Base-by-base conservation (phyloP, 2,888 invertebrate genomes). In the Macaria liturata region DNA sequence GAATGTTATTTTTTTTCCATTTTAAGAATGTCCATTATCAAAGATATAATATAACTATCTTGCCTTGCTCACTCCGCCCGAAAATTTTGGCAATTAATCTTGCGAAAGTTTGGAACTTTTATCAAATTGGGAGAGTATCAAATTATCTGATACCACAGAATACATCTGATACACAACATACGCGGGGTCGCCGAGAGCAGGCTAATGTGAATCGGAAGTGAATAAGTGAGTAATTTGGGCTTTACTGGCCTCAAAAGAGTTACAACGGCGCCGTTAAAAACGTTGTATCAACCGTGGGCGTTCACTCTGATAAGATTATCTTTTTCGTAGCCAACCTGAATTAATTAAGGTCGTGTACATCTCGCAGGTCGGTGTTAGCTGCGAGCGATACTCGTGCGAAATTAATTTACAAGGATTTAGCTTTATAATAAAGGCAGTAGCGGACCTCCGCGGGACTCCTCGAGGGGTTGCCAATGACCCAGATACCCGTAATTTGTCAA, bases 301-400 rank as follows among this genome's bases (percentile, higher is more conserved):
- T 65, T 31, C 46, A 45, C 43, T 51, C 64, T 54, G 59, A 61
- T 59, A 70, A 71, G 54, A 72, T 75, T 78, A 78, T 76, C 70
- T 76, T 79, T 48, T 76, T 72, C 61, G 62, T 71, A 72, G 61
- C 64, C 59, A 61, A 70, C 65, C 64, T 69, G 68, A 73, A 78
- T 75, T 80, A 79, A 77, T 83, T 78, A 73, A 65, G 67, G 64
- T 57, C 64, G 62, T 70, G 70, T 75, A 78, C 69, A 79, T 73
- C 62, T 64, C 64, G 59, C 63, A 76, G 79, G 77, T 75, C 76
- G 66, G 66, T 73, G 70, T 75, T 73, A 64, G 77, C 80, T 76
- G 70, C 70, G 72, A 81, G 81, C 80, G 68, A 66, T 81, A 81
- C 75, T 80, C 59, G 75, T 62, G 70, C 68, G 57, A 71, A 76